These are phyloP conservation scores for Thereva unica DNA, from an alignment of 2,888 invertebrate genomes.

Conservation along the genomic window DNA sequence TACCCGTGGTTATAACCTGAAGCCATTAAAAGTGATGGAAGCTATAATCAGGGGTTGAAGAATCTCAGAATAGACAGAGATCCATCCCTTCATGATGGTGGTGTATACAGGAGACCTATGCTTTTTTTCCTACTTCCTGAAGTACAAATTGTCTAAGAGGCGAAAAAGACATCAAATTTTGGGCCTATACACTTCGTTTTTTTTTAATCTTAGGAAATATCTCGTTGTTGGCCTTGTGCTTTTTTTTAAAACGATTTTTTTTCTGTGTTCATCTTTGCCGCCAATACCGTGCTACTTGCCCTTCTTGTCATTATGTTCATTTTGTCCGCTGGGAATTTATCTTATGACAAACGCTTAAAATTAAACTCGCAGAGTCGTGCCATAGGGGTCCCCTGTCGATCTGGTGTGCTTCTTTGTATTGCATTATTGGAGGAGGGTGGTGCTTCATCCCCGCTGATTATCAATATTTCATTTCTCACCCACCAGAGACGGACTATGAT, in stretches of 20 bases:
- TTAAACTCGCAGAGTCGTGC: constrained; percentile 30
- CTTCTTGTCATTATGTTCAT: constrained; percentile 38
- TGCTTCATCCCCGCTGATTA: constrained; percentile 32
- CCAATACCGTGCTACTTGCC: constrained; percentile 6
- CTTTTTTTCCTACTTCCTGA: constrained; percentile 19
- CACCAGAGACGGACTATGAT: background rate
- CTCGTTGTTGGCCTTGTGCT: constrained; percentile 6
- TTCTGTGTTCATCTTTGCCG: constrained; percentile 22
- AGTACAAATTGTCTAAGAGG: constrained; percentile 39
- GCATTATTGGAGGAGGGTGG: constrained; percentile 17
- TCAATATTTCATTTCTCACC: constrained; percentile 34
- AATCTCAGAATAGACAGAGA: constrained; percentile 11
- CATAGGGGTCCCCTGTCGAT: constrained; percentile 20
- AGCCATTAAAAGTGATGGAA: constrained; percentile 42
- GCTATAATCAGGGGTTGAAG: constrained; percentile 38
- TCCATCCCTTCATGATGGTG: constrained; percentile 6
- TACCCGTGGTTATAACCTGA: constrained; percentile 39
- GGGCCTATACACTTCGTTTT: constrained; percentile 13
- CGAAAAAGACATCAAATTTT: constrained; percentile 42
- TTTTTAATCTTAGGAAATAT: constrained; percentile 33
- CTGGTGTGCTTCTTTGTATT: constrained; percentile 23
- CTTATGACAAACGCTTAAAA: constrained; percentile 39
- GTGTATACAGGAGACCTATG: background rate
- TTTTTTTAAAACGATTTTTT: constrained; percentile 31
- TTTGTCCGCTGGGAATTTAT: constrained; percentile 37